Conservation (phyloP, 64 coral and sea anemone genomes). For the Astreopora myriophthalma region DNA sequence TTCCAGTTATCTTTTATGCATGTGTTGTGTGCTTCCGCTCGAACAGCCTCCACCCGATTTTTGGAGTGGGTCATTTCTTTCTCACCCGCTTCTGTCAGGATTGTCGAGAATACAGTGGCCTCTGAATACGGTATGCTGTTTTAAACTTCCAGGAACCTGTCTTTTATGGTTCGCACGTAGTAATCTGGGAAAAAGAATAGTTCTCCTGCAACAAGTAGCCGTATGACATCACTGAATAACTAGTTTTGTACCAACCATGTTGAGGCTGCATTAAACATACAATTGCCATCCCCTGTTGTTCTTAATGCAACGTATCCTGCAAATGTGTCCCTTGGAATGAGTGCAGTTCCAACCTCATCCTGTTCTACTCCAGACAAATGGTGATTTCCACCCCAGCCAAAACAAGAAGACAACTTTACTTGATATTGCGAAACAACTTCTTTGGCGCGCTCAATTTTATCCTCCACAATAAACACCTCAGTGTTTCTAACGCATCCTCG, state of each 20-base stretch:
- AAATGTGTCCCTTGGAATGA: neutral
- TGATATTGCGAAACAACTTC: neutral
- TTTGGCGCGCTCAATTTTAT: neutral
- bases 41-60: neutral
- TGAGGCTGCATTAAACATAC: neutral
- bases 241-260: neutral
- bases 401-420: neutral
- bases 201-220: neutral
- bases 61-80: neutral
- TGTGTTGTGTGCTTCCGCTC: neutral
- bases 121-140: neutral
- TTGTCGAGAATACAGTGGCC: neutral
- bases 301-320: neutral
- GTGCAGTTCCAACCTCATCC: neutral
- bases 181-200: neutral
- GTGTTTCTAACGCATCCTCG: neutral
- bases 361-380: neutral
- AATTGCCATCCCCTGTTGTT: neutral
- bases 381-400: neutral
- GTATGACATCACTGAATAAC: neutral
- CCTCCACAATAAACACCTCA: neutral
- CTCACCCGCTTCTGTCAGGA: constrained; percentile 4
- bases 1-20: neutral
- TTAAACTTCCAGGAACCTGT: constrained; percentile 6
- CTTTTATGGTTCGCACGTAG: neutral